These are phyloP conservation scores for Geodia barretti DNA, from an alignment of 37 sponge, comb jelly and placozoan genomes.

Conservation along the genomic window DNA sequence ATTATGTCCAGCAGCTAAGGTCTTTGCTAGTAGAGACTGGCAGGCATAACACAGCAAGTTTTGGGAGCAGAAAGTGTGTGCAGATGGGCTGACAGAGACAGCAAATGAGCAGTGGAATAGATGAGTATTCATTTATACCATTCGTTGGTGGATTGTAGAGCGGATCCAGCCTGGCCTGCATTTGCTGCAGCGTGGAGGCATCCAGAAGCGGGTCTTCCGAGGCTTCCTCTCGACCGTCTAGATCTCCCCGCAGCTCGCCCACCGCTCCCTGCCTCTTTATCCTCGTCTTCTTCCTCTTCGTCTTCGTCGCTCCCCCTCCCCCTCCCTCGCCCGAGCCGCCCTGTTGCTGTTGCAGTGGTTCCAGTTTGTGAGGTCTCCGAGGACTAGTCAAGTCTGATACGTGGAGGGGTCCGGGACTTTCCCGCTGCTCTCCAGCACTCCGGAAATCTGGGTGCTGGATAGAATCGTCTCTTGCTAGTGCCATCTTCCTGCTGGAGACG, in stretches of 20 bases:
- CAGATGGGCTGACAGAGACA: too few relatives aligned
- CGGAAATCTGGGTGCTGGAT: background rate
- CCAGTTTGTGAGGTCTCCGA: slow-evolving; percentile 1
- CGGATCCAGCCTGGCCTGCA: slow-evolving; percentile 61
- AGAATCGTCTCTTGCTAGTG: background rate
- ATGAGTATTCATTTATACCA: background rate
- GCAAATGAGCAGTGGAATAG: too few relatives aligned
- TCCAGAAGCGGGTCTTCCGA: slow-evolving; percentile 17
- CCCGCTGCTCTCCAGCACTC: background rate
- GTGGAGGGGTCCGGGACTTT: slow-evolving; percentile 23
- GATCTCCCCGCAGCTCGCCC: background rate
- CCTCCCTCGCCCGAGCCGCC: background rate
- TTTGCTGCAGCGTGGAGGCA: slow-evolving; percentile 2
- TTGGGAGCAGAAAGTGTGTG: too few relatives aligned
- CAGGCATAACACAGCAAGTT: too few relatives aligned
- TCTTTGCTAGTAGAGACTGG: too few relatives aligned
- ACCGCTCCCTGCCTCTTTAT: background rate
- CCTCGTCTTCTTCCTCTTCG: slow-evolving; percentile 20
- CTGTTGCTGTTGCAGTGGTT: background rate
- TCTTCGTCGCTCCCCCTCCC: too few relatives aligned
- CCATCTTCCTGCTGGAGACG: background rate
- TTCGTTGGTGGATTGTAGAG: slow-evolving; percentile 5
- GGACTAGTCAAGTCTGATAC: slow-evolving; percentile 22
- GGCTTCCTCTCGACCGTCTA: background rate
- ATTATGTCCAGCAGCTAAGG: too few relatives aligned